Percentiles rank a stretch among this genome's conserved stretches.
Conservation (phyloP, 2,888 invertebrate genomes). For the Lucinisca nassula region DNA sequence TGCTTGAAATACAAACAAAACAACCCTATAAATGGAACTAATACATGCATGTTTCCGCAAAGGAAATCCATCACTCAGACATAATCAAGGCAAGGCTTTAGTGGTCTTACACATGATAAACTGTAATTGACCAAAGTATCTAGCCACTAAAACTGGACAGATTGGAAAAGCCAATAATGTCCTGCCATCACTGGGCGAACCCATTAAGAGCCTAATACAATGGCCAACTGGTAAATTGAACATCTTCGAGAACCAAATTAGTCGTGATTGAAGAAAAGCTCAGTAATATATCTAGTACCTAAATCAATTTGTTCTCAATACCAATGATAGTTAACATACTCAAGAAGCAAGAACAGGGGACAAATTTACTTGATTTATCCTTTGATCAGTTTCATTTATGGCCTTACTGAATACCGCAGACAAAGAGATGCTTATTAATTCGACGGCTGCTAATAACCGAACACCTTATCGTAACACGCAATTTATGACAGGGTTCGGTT, state of each 20-base stretch:
- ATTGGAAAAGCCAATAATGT: not conserved
- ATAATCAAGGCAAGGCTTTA: not conserved
- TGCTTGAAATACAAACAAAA: too few relatives aligned
- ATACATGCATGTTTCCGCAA: not conserved
- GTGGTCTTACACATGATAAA: not conserved
- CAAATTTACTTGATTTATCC: constrained; percentile 1
- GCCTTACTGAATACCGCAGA: not conserved
- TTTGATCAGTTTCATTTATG: not conserved
- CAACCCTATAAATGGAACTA: too few relatives aligned
- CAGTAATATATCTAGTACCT: not conserved
- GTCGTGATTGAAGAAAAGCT: not conserved
- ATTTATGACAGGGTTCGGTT: not conserved
- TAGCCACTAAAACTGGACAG: not conserved
- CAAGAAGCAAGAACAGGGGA: not conserved
- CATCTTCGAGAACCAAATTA: not conserved
- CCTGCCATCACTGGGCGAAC: not conserved
- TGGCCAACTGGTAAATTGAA: not conserved
- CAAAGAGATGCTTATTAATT: not conserved
- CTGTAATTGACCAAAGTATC: not conserved
- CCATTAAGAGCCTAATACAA: constrained; percentile 14
- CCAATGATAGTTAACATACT: not conserved
- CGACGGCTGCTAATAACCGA: not conserved
- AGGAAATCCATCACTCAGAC: not conserved
- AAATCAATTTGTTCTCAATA: constrained; percentile 14
- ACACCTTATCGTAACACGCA: not conserved